Evolutionary conservation across 1,140 invertebrate genomes (phyloP).

Genomic region (Drosophila bocki): DNA sequence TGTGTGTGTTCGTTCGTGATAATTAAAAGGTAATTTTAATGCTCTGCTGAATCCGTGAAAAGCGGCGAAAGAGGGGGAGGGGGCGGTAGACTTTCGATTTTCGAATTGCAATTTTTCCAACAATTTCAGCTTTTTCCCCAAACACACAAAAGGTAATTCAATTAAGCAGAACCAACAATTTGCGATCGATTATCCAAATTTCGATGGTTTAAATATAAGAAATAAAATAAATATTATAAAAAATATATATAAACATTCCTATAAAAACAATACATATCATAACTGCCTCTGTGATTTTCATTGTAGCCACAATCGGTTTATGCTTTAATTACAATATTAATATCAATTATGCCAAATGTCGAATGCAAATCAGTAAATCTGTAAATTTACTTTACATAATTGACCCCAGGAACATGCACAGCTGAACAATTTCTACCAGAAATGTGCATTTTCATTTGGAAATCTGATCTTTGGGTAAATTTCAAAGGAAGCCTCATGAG

Average conservation of each 20-base stretch:
- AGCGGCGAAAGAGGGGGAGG: not conserved
- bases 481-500: not conserved
- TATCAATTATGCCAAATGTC: conserved; percentile 61
- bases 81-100: conserved; percentile 42
- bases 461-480: not conserved
- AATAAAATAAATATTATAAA: not conserved
- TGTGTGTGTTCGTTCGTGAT: conserved; percentile 48
- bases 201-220: not conserved
- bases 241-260: not conserved
- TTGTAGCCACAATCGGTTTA: conserved; percentile 34
- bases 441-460: not conserved
- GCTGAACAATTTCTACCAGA: not conserved
- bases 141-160: conserved; percentile 11
- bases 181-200: conserved; percentile 17
- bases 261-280: not conserved
- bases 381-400: conserved; percentile 47
- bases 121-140: conserved; percentile 4
- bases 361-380: conserved; percentile 30
- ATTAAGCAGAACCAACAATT: conserved; percentile 10
- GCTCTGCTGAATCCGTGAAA: conserved; percentile 50
- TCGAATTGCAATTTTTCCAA: conserved; percentile 24
- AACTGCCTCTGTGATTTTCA: conserved; percentile 23
- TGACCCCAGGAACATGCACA: not conserved
- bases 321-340: conserved; percentile 66
- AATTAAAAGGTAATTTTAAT: conserved; percentile 72